Evolutionary conservation across 64 coral and sea anemone genomes (phyloP).

Genomic region (Montipora cactus): DNA sequence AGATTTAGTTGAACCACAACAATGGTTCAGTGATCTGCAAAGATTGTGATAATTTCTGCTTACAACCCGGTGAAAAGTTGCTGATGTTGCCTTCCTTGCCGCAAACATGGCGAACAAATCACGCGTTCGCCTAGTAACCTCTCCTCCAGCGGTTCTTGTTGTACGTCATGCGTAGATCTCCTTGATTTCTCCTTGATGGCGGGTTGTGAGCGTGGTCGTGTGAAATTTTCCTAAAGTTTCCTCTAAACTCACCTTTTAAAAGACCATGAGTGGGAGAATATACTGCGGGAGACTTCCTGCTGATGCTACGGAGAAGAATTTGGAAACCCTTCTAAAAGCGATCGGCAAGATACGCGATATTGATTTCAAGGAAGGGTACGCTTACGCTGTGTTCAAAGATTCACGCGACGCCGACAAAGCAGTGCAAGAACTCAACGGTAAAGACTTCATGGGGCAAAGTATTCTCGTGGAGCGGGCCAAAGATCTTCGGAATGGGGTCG

Average conservation of each 20-base stretch:
- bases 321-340: slow-evolving; percentile 86
- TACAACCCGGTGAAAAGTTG: slow-evolving; percentile 16
- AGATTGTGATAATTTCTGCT: slow-evolving; percentile 29
- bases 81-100: background rate
- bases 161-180: background rate
- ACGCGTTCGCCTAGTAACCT: slow-evolving; percentile 33
- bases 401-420: slow-evolving; percentile 82
- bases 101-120: slow-evolving; percentile 21
- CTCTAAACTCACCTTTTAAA: background rate
- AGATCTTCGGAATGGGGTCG: slow-evolving; percentile 81
- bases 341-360: slow-evolving; percentile 93
- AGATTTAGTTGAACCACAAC: background rate
- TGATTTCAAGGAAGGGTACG: slow-evolving; percentile 94
- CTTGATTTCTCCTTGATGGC: slow-evolving; percentile 5
- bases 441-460: slow-evolving; percentile 80
- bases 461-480: slow-evolving; percentile 94
- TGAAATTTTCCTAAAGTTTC: slow-evolving; percentile 1
- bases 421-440: slow-evolving; percentile 90
- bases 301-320: slow-evolving; percentile 83
- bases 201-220: slow-evolving; percentile 31
- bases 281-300: slow-evolving; percentile 94
- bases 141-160: background rate
- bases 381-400: slow-evolving; percentile 96
- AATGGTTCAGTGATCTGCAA: background rate
- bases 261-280: slow-evolving; percentile 79